Conservation (phyloP, 2,888 invertebrate genomes). For the Diaphora mendica region DNA sequence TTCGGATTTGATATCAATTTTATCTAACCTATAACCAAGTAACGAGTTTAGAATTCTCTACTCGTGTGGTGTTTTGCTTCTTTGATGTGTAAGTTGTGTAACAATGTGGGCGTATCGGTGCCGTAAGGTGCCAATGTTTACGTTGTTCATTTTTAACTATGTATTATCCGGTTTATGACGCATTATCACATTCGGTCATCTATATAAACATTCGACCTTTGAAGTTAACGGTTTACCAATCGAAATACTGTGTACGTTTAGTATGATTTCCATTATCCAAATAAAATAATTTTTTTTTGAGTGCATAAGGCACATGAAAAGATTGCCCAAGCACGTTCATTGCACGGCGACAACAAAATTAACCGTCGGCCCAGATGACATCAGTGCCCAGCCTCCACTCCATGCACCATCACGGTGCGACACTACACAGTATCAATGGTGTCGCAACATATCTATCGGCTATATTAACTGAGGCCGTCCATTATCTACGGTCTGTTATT, state of each 20-base stretch:
- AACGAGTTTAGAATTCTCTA: slow-evolving; percentile 29
- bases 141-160: slow-evolving; percentile 33
- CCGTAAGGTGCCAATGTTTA: slow-evolving; percentile 40
- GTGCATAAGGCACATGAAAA: slow-evolving; percentile 31
- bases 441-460: slow-evolving; percentile 52
- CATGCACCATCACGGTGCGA: slow-evolving; percentile 33
- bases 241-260: slow-evolving; percentile 29
- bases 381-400: slow-evolving; percentile 55
- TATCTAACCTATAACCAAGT: slow-evolving; percentile 32
- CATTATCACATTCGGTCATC: slow-evolving; percentile 32
- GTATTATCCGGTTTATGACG: slow-evolving; percentile 35
- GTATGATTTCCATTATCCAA: slow-evolving; percentile 30
- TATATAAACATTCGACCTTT: slow-evolving; percentile 29
- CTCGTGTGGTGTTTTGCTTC: slow-evolving; percentile 37
- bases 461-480: slow-evolving; percentile 56
- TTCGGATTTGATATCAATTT: slow-evolving; percentile 39
- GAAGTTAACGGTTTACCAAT: slow-evolving; percentile 23
- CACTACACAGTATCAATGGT: slow-evolving; percentile 48
- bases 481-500: slow-evolving; percentile 58
- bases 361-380: slow-evolving; percentile 72
- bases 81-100: slow-evolving; percentile 33
- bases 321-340: slow-evolving; percentile 44
- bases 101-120: slow-evolving; percentile 39
- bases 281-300: slow-evolving; percentile 41
- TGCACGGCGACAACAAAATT: slow-evolving; percentile 61